A percentile compares a stretch with the other conserved stretches of the same genome.
Conservation (phyloP, 1,140 invertebrate species). For the Drosophila jambulina region DNA sequence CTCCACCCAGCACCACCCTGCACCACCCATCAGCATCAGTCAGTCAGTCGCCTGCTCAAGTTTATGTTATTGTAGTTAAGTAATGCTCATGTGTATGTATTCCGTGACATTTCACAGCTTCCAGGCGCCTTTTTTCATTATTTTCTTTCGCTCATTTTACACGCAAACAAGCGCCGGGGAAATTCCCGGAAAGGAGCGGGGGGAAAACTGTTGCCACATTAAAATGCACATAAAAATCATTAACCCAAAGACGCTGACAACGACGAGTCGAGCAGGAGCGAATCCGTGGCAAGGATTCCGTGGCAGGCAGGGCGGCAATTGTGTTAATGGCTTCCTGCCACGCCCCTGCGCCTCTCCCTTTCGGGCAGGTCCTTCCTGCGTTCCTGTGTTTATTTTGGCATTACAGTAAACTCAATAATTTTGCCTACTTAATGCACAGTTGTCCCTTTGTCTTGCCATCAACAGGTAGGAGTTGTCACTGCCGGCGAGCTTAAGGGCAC, state of each 20-base stretch:
- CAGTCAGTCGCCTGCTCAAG: constrained; percentile 1
- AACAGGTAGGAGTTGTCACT: constrained; percentile 37
- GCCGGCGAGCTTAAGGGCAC: constrained; percentile 1
- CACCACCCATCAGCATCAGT: not conserved
- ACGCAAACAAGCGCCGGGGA: constrained; percentile 14
- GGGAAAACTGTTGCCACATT: constrained; percentile 56
- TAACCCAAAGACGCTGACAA: constrained; percentile 56
- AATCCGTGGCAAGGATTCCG: not conserved
- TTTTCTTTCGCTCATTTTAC: constrained; percentile 42
- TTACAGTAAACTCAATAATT: constrained; percentile 64
- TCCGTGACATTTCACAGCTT: constrained; percentile 38
- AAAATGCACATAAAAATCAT: constrained; percentile 67
- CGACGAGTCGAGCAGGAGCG: constrained; percentile 13
- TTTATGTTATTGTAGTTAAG: constrained; percentile 53
- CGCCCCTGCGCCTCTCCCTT: not conserved
- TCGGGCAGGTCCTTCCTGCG: not conserved
- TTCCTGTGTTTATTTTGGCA: constrained; percentile 50
- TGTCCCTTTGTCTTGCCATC: constrained; percentile 29
- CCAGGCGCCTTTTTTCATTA: constrained; percentile 46
- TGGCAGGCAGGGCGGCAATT: constrained; percentile 40
- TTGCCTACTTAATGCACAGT: constrained; percentile 62
- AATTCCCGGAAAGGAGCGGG: not conserved
- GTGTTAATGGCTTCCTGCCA: constrained; percentile 50
- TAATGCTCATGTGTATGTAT: constrained; percentile 37
- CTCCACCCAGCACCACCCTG: not conserved